Conservation (phyloP, 2,113 vertebrate genomes). For the Todiramphus saurophagus region DNA sequence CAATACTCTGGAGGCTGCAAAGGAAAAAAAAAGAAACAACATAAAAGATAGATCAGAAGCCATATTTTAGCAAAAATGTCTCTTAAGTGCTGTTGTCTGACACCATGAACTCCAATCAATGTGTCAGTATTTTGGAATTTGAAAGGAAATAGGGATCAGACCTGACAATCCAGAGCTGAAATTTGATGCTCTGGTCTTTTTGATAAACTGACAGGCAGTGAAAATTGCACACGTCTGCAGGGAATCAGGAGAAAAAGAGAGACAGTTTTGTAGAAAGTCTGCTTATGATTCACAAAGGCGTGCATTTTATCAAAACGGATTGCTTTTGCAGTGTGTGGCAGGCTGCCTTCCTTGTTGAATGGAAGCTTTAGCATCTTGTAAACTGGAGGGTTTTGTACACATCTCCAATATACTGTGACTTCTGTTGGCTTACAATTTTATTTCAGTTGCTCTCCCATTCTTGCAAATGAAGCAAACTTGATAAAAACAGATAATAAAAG, state of each 20-base stretch:
- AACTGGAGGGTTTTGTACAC: neutral
- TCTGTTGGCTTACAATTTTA: neutral
- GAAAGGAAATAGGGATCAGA: conserved; percentile 75
- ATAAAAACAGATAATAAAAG: neutral
- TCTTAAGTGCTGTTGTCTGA: conserved; percentile 71
- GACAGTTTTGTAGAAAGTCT: conserved; percentile 60
- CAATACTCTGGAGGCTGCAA: conserved; percentile 42
- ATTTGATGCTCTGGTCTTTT: conserved; percentile 69
- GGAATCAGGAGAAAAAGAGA: conserved; percentile 49
- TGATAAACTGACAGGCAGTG: conserved; percentile 68
- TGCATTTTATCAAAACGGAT: conserved; percentile 57
- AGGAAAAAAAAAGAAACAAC: neutral
- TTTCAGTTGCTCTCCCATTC: neutral
- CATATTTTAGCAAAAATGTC: conserved; percentile 66
- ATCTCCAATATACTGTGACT: neutral
- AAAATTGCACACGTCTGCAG: conserved; percentile 62
- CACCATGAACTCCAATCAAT: conserved; percentile 70
- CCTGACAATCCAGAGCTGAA: conserved; percentile 67
- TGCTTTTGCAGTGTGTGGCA: conserved; percentile 18
- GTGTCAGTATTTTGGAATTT: conserved; percentile 73
- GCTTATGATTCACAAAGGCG: conserved; percentile 59
- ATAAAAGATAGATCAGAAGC: conserved; percentile 56
- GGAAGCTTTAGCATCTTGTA: conserved; percentile 45
- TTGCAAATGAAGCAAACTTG: neutral
- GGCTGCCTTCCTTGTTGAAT: conserved; percentile 30